Evolutionary conservation across 2,888 invertebrate genomes (phyloP).

Genomic region (Clanis bilineata): DNA sequence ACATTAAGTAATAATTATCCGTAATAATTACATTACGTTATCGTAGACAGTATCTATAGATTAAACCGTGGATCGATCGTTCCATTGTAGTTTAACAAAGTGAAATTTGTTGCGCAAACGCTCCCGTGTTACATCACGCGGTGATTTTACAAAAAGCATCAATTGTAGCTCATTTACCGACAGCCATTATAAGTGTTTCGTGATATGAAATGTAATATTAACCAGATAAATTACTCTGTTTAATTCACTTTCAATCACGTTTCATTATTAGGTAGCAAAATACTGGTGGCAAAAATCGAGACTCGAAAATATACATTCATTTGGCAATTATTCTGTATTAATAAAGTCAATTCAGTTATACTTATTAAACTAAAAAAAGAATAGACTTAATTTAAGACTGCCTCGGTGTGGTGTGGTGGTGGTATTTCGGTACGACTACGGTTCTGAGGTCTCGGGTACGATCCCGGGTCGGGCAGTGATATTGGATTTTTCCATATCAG

Average conservation of each 20-base stretch:
- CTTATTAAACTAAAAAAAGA: no score
- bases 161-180: conserved; percentile 23
- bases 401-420: no score
- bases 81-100: conserved; percentile 27
- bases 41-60: neutral
- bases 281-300: neutral
- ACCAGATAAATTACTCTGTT: neutral
- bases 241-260: neutral
- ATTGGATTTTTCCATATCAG: no score
- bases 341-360: no score
- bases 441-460: no score
- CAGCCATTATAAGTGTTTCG: conserved; percentile 14
- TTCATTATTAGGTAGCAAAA: neutral
- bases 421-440: no score
- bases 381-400: no score
- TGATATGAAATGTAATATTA: neutral
- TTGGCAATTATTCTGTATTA: no score
- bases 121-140: conserved; percentile 25
- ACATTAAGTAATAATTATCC: neutral
- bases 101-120: conserved; percentile 41
- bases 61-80: conserved; percentile 13
- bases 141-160: conserved; percentile 26
- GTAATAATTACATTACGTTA: neutral
- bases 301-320: neutral
- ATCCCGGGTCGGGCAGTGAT: no score